Evolutionary conservation across 2,888 invertebrate genomes (phyloP), one percentile per base, ranked within the genome.

Genomic region (Brachyptera risi): DNA sequence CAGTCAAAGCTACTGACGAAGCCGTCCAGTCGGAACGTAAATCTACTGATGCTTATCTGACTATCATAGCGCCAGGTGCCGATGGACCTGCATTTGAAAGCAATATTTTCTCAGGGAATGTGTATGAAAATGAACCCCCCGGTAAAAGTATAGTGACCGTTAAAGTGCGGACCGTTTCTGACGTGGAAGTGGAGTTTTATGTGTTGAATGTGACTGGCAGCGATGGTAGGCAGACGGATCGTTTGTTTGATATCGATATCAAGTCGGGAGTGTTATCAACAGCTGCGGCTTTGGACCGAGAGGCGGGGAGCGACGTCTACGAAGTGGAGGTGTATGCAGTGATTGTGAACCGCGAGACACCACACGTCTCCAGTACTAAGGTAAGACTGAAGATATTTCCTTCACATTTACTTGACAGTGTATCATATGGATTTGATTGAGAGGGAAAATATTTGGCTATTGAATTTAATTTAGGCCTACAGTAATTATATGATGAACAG

Each of bases 211-310:
- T 81, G 65, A 77, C 77, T 11, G 84, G 83, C 73, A 77, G 75
- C 67, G 79, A 77, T 67, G 87, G 87, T 65, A 81, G 80, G 68
- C 89, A 90, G 78, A 90, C 91, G 72, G 92, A 93, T 78, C 84
- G 92, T 71, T 80, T 93, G 70, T 97, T 97, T 75, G 92, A 92
- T 72, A 89, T 97, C 71, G 94, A 96, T 77, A 84, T 90, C 21
- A 88, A 89, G 68, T 80, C 90, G 71, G 96, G 96, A 50, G 88
- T 92, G 70, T 78, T 97, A 68, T 90, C 91, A 47, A 93, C 93
- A 15, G 90, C 92, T 15, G 86, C 85, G 47, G 83, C 87, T 65
- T 78, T 93, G 74, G 93, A 94, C 76, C 82, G 92, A 60, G 94
- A 94, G 75, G 83, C 86, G 66, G 92, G 91, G 31, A 83, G 88